phyloP scores from a whole-genome alignment of 2,797 vertebrate genomes.

The Molossus alvarezi region DNA sequence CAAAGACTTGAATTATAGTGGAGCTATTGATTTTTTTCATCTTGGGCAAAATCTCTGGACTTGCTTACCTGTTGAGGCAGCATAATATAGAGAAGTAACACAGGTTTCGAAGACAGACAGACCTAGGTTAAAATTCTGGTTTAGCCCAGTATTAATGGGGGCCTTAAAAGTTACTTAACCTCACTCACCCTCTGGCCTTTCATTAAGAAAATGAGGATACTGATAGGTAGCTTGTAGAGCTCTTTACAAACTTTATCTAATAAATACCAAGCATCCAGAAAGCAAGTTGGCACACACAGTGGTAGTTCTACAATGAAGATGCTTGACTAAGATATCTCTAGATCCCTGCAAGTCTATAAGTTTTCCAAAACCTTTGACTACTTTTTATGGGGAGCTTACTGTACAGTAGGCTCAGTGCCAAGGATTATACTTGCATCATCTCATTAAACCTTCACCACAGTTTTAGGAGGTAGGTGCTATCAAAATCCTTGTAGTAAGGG shows the following conservation, averaged over 20 bases:
- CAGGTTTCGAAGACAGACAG: background rate
- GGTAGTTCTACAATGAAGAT: background rate
- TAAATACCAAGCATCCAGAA: background rate
- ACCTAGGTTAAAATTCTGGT: conserved; percentile 19
- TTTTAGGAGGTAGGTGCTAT: background rate
- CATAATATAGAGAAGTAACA: background rate
- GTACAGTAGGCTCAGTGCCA: background rate
- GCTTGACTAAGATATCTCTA: background rate
- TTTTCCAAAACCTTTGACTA: conserved; percentile 25
- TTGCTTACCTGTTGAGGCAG: background rate
- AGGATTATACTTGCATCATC: background rate
- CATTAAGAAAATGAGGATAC: conserved; percentile 14
- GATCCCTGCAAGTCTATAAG: background rate
- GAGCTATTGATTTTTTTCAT: background rate
- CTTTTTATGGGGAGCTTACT: background rate
- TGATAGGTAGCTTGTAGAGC: background rate
- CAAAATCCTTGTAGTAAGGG: background rate
- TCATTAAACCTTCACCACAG: background rate
- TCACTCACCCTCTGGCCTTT: background rate
- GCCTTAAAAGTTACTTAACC: background rate
- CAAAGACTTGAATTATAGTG: background rate
- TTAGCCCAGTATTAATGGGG: background rate
- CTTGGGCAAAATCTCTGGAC: background rate
- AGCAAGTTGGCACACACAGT: background rate
- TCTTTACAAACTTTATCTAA: conserved; percentile 25